Conservation (phyloP, 2,113 vertebrate species). For the Hippocampus mohnikei region DNA sequence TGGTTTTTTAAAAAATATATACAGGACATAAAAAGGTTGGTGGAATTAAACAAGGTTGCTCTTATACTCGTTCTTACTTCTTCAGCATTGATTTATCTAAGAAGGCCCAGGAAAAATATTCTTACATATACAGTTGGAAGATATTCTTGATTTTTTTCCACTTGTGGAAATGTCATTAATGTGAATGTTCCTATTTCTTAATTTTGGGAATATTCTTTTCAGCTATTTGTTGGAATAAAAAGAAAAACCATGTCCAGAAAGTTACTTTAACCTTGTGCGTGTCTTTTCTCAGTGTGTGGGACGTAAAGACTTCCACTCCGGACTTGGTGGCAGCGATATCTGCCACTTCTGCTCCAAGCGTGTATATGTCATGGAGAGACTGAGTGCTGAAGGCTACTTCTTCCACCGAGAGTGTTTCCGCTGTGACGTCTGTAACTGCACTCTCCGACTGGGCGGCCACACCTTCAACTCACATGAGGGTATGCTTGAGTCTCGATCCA, state of each 20-base stretch:
- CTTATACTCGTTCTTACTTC: too few relatives aligned
- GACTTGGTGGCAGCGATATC: constrained; percentile 83
- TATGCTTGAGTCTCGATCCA: constrained; percentile 17
- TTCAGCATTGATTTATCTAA: too few relatives aligned
- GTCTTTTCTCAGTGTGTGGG: constrained; percentile 70
- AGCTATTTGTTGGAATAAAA: not conserved
- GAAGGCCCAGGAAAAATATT: too few relatives aligned
- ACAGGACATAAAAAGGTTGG: too few relatives aligned
- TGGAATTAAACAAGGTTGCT: too few relatives aligned
- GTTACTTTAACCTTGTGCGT: not conserved
- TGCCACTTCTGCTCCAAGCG: constrained; percentile 92
- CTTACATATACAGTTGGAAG: not conserved
- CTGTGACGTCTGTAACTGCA: constrained; percentile 81
- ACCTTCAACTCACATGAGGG: constrained; percentile 77
- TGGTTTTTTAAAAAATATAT: too few relatives aligned
- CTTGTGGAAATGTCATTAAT: not conserved
- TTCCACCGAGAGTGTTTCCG: constrained; percentile 96
- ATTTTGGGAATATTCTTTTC: not conserved
- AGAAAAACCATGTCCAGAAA: fast-evolving
- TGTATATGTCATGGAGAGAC: constrained; percentile 91
- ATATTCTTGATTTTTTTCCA: not conserved
- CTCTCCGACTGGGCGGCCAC: constrained; percentile 83
- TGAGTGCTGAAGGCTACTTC: constrained; percentile 89
- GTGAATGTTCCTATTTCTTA: not conserved
- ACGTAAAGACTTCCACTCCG: constrained; percentile 74